Evolutionary conservation across 2,797 vertebrate genomes (phyloP), one percentile per base, ranked within the genome.

Genomic region (Oreochromis grahami): DNA sequence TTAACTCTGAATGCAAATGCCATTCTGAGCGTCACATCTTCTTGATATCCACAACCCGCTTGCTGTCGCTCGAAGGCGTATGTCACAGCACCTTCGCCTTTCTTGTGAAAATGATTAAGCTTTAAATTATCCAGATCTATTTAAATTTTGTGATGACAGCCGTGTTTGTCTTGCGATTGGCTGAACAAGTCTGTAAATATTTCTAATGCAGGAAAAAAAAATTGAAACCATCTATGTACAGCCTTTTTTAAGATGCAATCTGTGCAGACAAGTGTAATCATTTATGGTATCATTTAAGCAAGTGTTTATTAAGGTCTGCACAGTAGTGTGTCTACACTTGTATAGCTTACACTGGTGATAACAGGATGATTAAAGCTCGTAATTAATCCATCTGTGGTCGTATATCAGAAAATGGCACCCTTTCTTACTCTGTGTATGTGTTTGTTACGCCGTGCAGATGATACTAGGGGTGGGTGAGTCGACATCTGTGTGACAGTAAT

Each of bases 341-440:
- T 38, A 21, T 41, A 76, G 41, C 56, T 87, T 72, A 74, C n/a
- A n/a, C 17, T 34, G 82, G 52, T 82, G 60, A 85, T 76, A 80
- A 83, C 12, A 4, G 51, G 32, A 81, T 78, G 84, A 91, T 92
- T 89, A 86, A 85, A 84, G 36, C 70, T 82, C 53, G 41, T 85
- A 89, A 93, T 92, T 77, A 86, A 88, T 92, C 87, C 79, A 82
- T 88, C 86, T 84, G 89, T 78, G 81, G 78, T 26, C 21, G 36
- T 45, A 43, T 72, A 85, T 89, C 81, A 60, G 72, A 78, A 86
- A 87, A 81, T n/a, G 76, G 87, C n/a, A 36, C 63, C 82, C 29
- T 77, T 83, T 63, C 51, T 77, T 51, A 13, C 77, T 9, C 1
- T n/a, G 77, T 78, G 65, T 19, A 74, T 50, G 81, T 52, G 80